Percentiles rank a stretch among this genome's conserved stretches.
These are phyloP conservation scores for Pemphredon lugubris DNA, from an alignment of 2,888 invertebrate species.

Conservation along the genomic window DNA sequence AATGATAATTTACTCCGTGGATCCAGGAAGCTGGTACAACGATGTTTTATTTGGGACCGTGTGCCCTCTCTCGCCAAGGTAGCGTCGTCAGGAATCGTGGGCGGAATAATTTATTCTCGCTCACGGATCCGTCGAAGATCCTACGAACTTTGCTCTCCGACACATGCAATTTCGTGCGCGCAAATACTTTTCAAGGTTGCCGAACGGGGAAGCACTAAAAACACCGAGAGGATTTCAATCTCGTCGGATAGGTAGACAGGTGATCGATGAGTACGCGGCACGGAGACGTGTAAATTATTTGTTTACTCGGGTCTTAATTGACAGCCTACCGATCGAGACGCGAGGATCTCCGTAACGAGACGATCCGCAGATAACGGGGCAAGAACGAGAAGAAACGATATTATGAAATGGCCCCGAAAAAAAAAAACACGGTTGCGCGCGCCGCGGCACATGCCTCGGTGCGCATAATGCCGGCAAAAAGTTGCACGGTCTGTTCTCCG, in stretches of 20 bases:
- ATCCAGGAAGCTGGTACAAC: slow-evolving; percentile 8
- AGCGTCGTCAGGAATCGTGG: slow-evolving; percentile 48
- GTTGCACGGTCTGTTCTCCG: slow-evolving; percentile 61
- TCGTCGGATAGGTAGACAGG: too few species aligned
- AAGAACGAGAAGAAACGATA: slow-evolving; percentile 44
- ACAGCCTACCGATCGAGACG: slow-evolving; percentile 25
- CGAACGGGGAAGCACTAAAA: too few species aligned
- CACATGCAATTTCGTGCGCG: background rate
- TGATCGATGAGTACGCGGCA: too few species aligned
- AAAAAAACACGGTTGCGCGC: slow-evolving; percentile 46
- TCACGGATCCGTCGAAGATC: slow-evolving; percentile 45
- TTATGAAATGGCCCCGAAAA: slow-evolving; percentile 61
- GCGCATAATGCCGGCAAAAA: slow-evolving; percentile 65
- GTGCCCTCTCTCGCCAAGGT: slow-evolving; percentile 16
- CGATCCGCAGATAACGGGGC: slow-evolving; percentile 2
- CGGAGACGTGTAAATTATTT: too few species aligned
- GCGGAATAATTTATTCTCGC: slow-evolving; percentile 67
- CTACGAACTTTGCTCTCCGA: slow-evolving; percentile 10
- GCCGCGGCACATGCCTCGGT: slow-evolving; percentile 54
- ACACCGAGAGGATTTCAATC: too few species aligned
- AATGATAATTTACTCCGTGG: background rate
- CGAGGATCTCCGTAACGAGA: slow-evolving; percentile 26
- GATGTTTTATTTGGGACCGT: slow-evolving; percentile 5
- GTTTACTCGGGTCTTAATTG: slow-evolving; percentile 1
- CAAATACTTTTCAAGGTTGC: slow-evolving; percentile 3